A percentile compares a stretch with the other conserved stretches of the same genome.
These are phyloP conservation scores for Callipepla squamata DNA, from an alignment of 2,113 vertebrate genomes.

Conservation along the genomic window DNA sequence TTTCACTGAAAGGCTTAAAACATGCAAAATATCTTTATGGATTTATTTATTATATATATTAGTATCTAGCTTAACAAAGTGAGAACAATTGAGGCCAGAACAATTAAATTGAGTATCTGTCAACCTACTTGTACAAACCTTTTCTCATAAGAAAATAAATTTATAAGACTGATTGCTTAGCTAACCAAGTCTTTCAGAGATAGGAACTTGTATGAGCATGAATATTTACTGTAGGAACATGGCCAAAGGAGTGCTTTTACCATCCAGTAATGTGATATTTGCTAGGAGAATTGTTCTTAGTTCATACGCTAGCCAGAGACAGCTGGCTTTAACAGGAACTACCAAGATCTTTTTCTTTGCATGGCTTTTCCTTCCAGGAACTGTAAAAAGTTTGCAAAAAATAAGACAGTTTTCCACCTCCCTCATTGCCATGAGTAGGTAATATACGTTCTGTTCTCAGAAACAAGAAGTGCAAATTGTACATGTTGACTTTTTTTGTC, in stretches of 20 bases:
- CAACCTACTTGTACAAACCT: background rate
- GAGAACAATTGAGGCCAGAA: background rate
- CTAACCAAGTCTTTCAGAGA: background rate
- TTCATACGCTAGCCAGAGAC: background rate
- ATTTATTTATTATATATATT: background rate
- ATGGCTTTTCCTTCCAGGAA: background rate
- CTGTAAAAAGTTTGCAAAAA: background rate
- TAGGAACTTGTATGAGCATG: background rate
- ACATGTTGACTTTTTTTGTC: background rate
- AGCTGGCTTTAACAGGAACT: background rate
- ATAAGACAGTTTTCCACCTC: background rate
- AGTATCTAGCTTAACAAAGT: background rate
- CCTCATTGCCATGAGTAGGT: background rate
- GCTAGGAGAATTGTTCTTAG: background rate
- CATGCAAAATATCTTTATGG: background rate
- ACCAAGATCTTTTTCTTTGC: background rate
- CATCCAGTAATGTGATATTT: background rate
- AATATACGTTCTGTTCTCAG: background rate
- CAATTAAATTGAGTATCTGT: background rate
- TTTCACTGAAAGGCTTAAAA: background rate
- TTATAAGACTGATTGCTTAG: background rate
- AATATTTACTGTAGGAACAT: constrained; percentile 2
- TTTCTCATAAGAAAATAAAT: constrained; percentile 9
- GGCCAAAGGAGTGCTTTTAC: background rate
- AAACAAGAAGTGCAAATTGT: background rate